These are phyloP conservation scores for Globia sparganii DNA, from an alignment of 2,888 invertebrate genomes.

Conservation along the genomic window DNA sequence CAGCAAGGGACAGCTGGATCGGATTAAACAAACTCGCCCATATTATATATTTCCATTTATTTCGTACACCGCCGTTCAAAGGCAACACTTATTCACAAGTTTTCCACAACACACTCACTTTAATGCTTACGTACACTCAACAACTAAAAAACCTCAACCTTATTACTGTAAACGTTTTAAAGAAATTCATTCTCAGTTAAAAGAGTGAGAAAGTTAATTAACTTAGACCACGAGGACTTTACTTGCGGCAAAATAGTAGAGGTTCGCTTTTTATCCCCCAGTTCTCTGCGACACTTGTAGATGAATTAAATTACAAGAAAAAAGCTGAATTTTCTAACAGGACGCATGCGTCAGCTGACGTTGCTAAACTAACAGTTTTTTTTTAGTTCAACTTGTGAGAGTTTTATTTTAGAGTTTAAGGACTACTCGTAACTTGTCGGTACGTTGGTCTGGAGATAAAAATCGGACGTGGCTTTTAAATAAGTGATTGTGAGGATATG, in stretches of 20 bases:
- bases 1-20: too few species aligned
- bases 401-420: slow-evolving; percentile 33
- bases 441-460: neutral
- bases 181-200: slow-evolving; percentile 65
- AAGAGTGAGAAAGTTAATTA: slow-evolving; percentile 71
- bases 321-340: slow-evolving; percentile 65
- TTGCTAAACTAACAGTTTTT: slow-evolving; percentile 39
- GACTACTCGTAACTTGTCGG: slow-evolving; percentile 28
- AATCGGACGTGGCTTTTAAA: neutral
- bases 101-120: neutral
- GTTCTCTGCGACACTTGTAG: slow-evolving; percentile 67
- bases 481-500: neutral
- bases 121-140: slow-evolving; percentile 15
- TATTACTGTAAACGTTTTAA: slow-evolving; percentile 64
- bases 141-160: slow-evolving; percentile 57
- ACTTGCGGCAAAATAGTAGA: slow-evolving; percentile 55
- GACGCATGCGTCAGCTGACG: slow-evolving; percentile 58
- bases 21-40: too few species aligned
- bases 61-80: neutral
- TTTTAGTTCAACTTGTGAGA: slow-evolving; percentile 4
- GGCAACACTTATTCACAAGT: neutral
- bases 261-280: slow-evolving; percentile 62
- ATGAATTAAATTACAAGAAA: slow-evolving; percentile 74
- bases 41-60: neutral
- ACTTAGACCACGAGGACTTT: slow-evolving; percentile 63